phyloP scores from a whole-genome alignment of 2,888 invertebrate species.

The Metellina segmentata region DNA sequence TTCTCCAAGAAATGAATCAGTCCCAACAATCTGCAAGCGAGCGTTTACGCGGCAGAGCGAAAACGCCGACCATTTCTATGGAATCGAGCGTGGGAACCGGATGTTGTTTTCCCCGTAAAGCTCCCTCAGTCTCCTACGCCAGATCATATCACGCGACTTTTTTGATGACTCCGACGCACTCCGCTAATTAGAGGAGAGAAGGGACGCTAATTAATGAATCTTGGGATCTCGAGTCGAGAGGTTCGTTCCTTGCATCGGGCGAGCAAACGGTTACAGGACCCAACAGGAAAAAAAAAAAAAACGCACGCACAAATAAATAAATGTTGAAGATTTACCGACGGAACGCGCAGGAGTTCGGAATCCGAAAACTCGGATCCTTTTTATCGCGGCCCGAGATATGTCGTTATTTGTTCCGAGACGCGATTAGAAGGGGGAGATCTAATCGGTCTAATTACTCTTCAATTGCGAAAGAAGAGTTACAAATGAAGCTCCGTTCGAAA shows the following conservation, averaged over 20 bases:
- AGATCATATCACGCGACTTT: constrained; percentile 20
- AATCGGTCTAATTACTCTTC: constrained; percentile 42
- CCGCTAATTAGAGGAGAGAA: constrained; percentile 15
- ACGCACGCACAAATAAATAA: not conserved
- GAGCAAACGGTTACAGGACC: not conserved
- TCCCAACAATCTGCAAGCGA: not conserved
- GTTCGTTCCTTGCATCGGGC: not conserved
- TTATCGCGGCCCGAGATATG: constrained; percentile 17
- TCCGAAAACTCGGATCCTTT: not conserved
- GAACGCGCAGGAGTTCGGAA: not conserved
- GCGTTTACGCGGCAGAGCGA: not conserved
- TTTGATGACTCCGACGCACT: not conserved
- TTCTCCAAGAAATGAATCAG: not conserved
- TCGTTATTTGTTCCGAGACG: constrained; percentile 17
- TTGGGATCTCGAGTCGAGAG: not conserved
- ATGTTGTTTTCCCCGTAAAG: not conserved
- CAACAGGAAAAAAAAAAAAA: constrained; percentile 34
- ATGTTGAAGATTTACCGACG: not conserved
- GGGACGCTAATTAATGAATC: constrained; percentile 16
- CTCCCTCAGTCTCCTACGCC: not conserved
- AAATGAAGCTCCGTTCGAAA: not conserved
- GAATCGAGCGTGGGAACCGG: constrained; percentile 22
- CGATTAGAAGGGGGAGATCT: constrained; percentile 45
- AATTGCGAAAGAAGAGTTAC: constrained; percentile 34
- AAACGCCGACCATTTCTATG: not conserved